Percentiles rank a stretch among this genome's conserved stretches.
These are phyloP conservation scores for Prostheceraeus crozeri DNA, from an alignment of 2,888 invertebrate genomes.

Conservation along the genomic window DNA sequence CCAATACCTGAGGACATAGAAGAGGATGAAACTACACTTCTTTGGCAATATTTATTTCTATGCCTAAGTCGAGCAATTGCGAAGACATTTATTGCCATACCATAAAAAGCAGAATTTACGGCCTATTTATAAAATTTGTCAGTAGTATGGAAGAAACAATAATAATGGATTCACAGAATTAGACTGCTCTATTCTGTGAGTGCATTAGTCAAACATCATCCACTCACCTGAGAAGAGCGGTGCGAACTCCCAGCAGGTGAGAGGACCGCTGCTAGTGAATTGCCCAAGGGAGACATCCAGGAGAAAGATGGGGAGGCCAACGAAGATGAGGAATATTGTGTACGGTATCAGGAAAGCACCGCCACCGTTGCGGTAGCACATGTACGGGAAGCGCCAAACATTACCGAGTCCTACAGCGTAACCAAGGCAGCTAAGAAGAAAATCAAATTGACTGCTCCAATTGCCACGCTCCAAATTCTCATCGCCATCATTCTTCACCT, in stretches of 20 bases:
- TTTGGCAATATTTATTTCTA: background rate
- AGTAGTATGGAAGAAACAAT: too few relatives aligned
- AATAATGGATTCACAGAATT: too few relatives aligned
- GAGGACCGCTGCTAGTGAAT: constrained; percentile 53
- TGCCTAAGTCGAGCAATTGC: too few relatives aligned
- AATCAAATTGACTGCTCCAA: constrained; percentile 61
- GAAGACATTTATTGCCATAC: too few relatives aligned
- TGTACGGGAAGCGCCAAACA: constrained; percentile 65
- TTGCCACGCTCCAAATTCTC: constrained; percentile 59
- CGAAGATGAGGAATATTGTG: constrained; percentile 51
- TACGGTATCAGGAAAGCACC: constrained; percentile 56
- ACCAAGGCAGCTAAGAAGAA: constrained; percentile 54
- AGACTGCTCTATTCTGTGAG: too few relatives aligned
- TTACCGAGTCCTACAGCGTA: constrained; percentile 52
- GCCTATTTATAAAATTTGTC: too few relatives aligned
- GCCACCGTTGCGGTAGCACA: constrained; percentile 52
- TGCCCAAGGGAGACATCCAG: constrained; percentile 55
- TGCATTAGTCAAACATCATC: too few relatives aligned
- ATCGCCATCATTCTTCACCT: too few relatives aligned
- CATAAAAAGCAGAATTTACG: too few relatives aligned
- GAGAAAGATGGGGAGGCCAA: constrained; percentile 55
- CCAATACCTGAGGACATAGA: constrained; percentile 40
- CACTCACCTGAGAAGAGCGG: constrained; percentile 54
- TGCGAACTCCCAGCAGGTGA: constrained; percentile 56
- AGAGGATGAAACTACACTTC: background rate